Base-by-base conservation (phyloP, 2,888 invertebrate genomes). In the Cryptocephalus primarius region DNA sequence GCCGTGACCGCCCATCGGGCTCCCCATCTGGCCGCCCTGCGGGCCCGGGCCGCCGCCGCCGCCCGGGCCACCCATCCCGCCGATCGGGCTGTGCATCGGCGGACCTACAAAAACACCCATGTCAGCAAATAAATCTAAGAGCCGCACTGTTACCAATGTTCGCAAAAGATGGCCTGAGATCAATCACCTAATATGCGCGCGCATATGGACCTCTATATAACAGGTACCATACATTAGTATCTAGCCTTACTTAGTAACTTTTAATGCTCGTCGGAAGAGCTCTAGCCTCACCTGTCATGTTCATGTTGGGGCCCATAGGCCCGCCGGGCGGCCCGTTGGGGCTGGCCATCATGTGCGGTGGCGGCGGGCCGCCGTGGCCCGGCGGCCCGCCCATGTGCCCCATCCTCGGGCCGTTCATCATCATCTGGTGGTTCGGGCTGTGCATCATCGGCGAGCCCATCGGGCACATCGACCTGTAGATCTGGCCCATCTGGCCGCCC, bases 61-160 rank as follows among this genome's bases (percentile, higher is more conserved):
- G 8, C 79, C 73, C 58, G 81, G 78, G 9, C 79, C 72, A 58
- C 81, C 78, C 77, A 82, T 81, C 54, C 78, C 80, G 41, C 78
- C 79, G 68, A 82, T 79, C 6, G 83, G 82, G 62, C 83, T 83
- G 79, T 66, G 67, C 65, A 68, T 67, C 10, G 68, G 66, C n/a
- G 66, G 65, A 40, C 67, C 68, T 60, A 50, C 79, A 48, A 62
- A 39, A 13, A 47, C 31, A 40, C 3, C 3, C 2, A 22, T 22
- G 3, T 22, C 22, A 22, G 22, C 22, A 6, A 4, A 2, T 2
- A 22, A 6, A 22, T 6, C 22, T 22, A n/a, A n/a, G n/a, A n/a
- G n/a, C n/a, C 12, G 33, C 22, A 32, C 11, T n/a, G 9, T n/a
- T 12, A 38, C 32, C 33, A 33, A 1, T 32, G 4, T 42, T 33